Conservation (phyloP, 2,113 vertebrate genomes). For the Barnardius zonarius region DNA sequence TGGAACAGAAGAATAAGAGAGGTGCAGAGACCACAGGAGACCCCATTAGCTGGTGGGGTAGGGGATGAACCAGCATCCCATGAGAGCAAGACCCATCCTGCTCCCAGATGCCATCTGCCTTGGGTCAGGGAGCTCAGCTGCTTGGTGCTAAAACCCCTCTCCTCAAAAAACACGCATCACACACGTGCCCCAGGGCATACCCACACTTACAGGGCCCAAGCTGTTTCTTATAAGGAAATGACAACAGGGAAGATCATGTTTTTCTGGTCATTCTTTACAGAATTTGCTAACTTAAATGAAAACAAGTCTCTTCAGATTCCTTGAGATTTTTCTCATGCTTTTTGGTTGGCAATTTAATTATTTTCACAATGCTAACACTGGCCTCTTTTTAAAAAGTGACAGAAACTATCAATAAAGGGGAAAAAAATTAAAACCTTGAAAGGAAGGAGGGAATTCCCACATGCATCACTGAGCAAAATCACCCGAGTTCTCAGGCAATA, state of each 20-base stretch:
- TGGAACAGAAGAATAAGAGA: not conserved
- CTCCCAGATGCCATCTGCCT: not conserved
- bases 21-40: not conserved
- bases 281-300: not conserved
- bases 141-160: not conserved
- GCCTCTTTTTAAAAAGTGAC: not conserved
- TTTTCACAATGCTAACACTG: not conserved
- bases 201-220: accelerated
- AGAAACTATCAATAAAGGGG: not conserved
- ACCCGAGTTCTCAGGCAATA: not conserved
- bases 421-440: not conserved
- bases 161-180: not conserved
- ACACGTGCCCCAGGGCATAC: accelerated
- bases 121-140: not conserved
- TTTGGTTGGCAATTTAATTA: not conserved
- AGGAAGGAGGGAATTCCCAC: not conserved
- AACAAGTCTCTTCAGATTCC: not conserved
- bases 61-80: not conserved
- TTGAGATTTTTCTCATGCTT: not conserved
- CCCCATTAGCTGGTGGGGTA: accelerated
- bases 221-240: not conserved
- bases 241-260: not conserved
- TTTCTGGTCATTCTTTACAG: not conserved
- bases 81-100: not conserved
- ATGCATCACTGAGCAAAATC: not conserved